A percentile compares a stretch with the other conserved stretches of the same genome.
These are phyloP conservation scores for Athalia rosae DNA, from an alignment of 2,888 invertebrate genomes.

Conservation along the genomic window DNA sequence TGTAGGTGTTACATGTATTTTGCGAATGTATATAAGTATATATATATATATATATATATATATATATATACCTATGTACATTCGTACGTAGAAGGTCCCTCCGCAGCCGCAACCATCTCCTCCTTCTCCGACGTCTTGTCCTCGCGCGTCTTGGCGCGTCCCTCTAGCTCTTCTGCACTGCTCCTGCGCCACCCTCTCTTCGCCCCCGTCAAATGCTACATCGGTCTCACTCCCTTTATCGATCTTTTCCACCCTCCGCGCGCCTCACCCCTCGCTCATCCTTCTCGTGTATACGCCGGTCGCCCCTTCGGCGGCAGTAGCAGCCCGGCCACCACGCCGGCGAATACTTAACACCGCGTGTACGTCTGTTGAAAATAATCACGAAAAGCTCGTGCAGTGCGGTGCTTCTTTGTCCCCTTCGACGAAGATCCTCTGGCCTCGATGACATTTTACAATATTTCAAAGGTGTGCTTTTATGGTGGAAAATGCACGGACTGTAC, in stretches of 20 bases:
- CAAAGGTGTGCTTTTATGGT: background rate
- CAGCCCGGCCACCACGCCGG: conserved; percentile 72
- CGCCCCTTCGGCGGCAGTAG: conserved; percentile 62
- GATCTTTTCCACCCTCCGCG: conserved; percentile 58
- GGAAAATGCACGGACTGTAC: conserved; percentile 26
- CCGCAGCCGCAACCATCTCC: conserved; percentile 40
- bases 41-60: background rate
- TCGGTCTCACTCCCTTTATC: conserved; percentile 62
- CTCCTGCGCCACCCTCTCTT: conserved; percentile 33
- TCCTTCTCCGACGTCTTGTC: conserved; percentile 55
- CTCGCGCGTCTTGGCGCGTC: conserved; percentile 44
- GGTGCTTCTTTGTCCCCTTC: background rate
- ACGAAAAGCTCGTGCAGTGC: conserved; percentile 32
- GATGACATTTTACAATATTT: conserved; percentile 6
- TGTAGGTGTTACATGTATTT: too few species aligned
- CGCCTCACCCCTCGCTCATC: conserved; percentile 47
- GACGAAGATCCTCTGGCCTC: background rate
- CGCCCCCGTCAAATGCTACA: conserved; percentile 39
- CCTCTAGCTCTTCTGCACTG: conserved; percentile 35
- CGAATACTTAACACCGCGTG: conserved; percentile 55
- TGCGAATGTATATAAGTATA: background rate
- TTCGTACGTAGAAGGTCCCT: background rate
- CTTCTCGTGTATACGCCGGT: conserved; percentile 62
- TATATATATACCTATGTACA: background rate
- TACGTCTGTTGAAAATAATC: background rate